Base-by-base conservation (phyloP, 2,797 vertebrate genomes). In the Poecilia velifera region DNA sequence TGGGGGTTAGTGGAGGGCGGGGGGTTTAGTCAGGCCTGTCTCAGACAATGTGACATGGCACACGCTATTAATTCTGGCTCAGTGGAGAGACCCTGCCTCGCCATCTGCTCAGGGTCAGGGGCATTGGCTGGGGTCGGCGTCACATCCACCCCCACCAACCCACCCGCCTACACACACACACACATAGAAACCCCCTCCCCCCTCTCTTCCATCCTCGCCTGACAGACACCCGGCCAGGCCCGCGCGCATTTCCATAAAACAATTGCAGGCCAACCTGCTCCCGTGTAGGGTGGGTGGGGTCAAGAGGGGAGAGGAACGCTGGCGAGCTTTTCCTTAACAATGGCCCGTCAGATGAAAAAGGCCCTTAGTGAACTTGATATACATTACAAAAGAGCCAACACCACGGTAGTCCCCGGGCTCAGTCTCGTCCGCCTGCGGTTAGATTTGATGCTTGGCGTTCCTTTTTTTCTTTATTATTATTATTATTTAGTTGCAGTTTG, bases 51-150 rank as follows among this genome's bases (percentile, higher is more conserved):
- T 96, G 96, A 97, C 94, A 95, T 95, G 96, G 96, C 96, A 97
- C 96, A 97, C 96, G 95, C 94, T 96, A 96, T 97, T 97, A 97
- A 96, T 97, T 97, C 96, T 96, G 96, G 96, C 95, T 97, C 95
- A 96, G 93, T 93, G 81, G 92, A 95, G 96, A 96, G 94, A 93
- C 93, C 95, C 96, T 96, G 96, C 95, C 95, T 94, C 94, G 95
- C 96, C 96, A 97, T 97, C 96, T 97, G 97, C 96, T 96, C 93
- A 93, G 95, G 96, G 96, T 97, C 96, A 97, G 96, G 95, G 94
- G 94, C 95, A 95, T 97, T 96, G 97, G 96, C 96, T 93, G 94
- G 93, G 95, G 96, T 97, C 95, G 92, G 96, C 96, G 92, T 97
- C 94, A 93, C 96, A 95, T 95, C 96, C 96, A 96, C 95, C 96